A percentile compares a stretch with the other conserved stretches of the same genome.
Evolutionary conservation across 2,797 vertebrate genomes (phyloP).

Genomic region (Triplophysa yarkandensis): DNA sequence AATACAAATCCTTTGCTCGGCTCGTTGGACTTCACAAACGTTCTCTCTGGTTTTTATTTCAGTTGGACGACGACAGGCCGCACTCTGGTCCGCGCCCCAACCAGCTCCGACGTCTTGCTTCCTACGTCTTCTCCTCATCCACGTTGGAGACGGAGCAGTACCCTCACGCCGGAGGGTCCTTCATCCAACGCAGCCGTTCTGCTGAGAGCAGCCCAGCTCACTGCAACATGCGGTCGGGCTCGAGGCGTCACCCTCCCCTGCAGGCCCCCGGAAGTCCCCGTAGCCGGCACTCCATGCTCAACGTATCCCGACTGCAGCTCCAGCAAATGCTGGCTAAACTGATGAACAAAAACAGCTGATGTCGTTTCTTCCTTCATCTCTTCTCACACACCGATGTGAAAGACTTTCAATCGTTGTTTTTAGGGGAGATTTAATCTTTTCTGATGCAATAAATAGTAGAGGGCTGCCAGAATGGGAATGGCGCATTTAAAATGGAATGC

Average conservation of each 20-base stretch:
- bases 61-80: constrained; percentile 88
- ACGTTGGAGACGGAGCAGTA: constrained; percentile 98
- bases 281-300: constrained; percentile 93
- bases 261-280: constrained; percentile 84
- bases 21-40: neutral
- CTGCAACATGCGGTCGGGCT: constrained; percentile 65
- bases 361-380: constrained; percentile 1
- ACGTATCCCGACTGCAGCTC: constrained; percentile 90
- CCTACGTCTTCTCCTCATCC: constrained; percentile 98
- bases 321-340: constrained; percentile 97
- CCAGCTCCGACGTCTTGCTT: constrained; percentile 97
- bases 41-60: constrained; percentile 56
- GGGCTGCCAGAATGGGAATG: constrained; percentile 19
- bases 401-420: constrained; percentile 5
- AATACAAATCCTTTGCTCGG: constrained; percentile 23
- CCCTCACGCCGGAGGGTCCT: constrained; percentile 87
- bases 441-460: constrained; percentile 74
- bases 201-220: constrained; percentile 98
- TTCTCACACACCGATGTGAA: constrained; percentile 19
- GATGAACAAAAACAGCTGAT: constrained; percentile 88
- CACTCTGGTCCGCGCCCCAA: constrained; percentile 83
- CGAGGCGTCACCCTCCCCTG: constrained; percentile 85
- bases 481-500: constrained; percentile 19
- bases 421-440: constrained; percentile 47
- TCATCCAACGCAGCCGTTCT: constrained; percentile 98